Evolutionary conservation across 2,797 vertebrate genomes (phyloP).

Genomic region (Tapirus indicus): DNA sequence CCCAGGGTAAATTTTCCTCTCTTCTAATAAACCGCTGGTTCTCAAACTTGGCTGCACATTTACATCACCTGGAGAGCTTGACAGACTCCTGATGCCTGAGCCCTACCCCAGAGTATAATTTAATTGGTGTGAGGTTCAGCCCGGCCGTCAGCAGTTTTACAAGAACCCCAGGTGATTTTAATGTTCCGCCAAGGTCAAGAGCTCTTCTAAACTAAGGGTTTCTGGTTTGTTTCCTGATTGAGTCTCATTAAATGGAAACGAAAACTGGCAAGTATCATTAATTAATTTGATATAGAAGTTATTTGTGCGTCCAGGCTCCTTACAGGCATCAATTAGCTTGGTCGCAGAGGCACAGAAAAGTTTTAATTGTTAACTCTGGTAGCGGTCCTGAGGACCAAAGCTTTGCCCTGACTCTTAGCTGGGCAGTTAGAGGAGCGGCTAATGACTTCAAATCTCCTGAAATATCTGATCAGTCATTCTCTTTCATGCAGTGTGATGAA

Average conservation of each 20-base stretch:
- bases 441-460: background rate
- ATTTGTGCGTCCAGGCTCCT: background rate
- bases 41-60: background rate
- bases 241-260: conserved; percentile 35
- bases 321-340: background rate
- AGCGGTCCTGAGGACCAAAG: background rate
- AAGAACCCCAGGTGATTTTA: background rate
- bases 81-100: background rate
- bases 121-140: background rate
- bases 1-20: background rate
- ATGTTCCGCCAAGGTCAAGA: background rate
- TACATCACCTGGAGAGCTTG: background rate
- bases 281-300: background rate
- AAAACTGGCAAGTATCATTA: background rate
- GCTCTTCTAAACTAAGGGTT: conserved; percentile 19
- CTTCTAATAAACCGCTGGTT: background rate
- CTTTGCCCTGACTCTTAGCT: background rate
- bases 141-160: background rate
- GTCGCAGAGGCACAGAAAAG: background rate
- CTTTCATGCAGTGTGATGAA: conserved; percentile 91
- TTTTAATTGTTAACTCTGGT: conserved; percentile 11
- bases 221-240: conserved; percentile 55
- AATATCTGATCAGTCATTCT: conserved; percentile 58
- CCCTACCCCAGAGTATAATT: background rate
- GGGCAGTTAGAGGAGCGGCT: background rate